A percentile compares a stretch with the other conserved stretches of the same genome.
Evolutionary conservation across 2,797 vertebrate species (phyloP).

Genomic region (Poecilia wingei): DNA sequence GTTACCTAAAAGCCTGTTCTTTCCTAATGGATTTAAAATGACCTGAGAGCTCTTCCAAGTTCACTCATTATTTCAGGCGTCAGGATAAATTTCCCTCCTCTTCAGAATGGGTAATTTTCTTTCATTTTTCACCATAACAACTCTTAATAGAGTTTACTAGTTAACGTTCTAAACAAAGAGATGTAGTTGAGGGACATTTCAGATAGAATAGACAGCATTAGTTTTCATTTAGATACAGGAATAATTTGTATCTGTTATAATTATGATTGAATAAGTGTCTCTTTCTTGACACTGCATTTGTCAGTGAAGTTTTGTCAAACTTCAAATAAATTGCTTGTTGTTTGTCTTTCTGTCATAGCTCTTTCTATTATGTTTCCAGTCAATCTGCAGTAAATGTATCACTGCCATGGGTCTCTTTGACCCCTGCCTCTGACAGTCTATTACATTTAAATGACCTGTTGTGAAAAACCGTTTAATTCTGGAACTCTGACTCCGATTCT

Average conservation of each 20-base stretch:
- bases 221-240: too few species aligned
- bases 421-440: neutral
- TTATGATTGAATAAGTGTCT: neutral
- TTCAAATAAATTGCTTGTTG: too few species aligned
- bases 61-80: conserved; percentile 42
- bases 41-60: conserved; percentile 29
- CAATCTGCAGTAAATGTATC: neutral
- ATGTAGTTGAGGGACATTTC: neutral
- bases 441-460: neutral
- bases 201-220: rapidly evolving
- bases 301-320: neutral
- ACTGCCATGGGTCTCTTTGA: neutral
- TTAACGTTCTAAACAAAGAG: conserved; percentile 1
- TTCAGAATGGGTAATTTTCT: conserved; percentile 29
- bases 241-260: neutral
- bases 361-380: neutral
- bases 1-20: conserved; percentile 19
- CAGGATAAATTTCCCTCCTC: conserved; percentile 20
- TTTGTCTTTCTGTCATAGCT: neutral
- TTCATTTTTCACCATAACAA: conserved; percentile 14
- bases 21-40: conserved; percentile 45
- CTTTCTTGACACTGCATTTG: neutral
- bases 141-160: conserved; percentile 23
- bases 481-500: neutral
- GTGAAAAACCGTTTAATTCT: neutral